Evolutionary conservation across 2,113 vertebrate genomes (phyloP), one percentile per base, ranked within the genome.

Genomic region (Notothenia coriiceps): DNA sequence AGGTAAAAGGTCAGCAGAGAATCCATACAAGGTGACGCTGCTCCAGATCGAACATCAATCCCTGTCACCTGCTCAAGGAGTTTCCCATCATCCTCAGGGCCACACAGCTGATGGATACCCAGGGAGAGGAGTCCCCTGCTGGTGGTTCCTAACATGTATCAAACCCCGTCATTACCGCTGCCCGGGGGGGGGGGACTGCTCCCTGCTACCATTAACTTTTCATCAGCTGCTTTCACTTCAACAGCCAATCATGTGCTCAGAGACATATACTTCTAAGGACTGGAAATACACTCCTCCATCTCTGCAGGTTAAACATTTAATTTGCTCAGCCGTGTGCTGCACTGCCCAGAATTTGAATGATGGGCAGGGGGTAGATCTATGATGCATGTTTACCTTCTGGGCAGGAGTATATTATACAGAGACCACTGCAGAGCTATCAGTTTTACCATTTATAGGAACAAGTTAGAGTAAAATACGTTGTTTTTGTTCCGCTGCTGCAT

Each of bases 121-220:
- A 43, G 57, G 59, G 17, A 2, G 68, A 70, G 63, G 54, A 44
- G 59, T 66, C 75, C 70, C 76, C 22, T 35, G 60, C 71, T 74
- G 80, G 86, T 59, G 79, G 84, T 86, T 81, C 61, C 78, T 72
- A 62, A 82, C 82, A 76, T 52, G 50, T 20, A 81, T 67, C 60
- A 40, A 61, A 69, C 5, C 46, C 57, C 12, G 54, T 86, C 83
- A 88, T 89, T 89, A 91, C 77, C 4, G 73, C 35, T 35, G 49
- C 70, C 57, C 51, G 33, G 70, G 83, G 86, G 83, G 73, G 50
- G 70, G 54, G 52, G 25, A 2, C 76, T 55, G 47, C 70, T 63
- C 61, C 6, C 68, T 62, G 68, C 67, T 35, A 69, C 46, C 55
- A 89, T 89, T 88, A 85, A 86, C 70, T 70, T 87, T 89, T 87